These are phyloP conservation scores for Drosophila lacicola DNA, from an alignment of 2,888 invertebrate species.

Conservation along the genomic window DNA sequence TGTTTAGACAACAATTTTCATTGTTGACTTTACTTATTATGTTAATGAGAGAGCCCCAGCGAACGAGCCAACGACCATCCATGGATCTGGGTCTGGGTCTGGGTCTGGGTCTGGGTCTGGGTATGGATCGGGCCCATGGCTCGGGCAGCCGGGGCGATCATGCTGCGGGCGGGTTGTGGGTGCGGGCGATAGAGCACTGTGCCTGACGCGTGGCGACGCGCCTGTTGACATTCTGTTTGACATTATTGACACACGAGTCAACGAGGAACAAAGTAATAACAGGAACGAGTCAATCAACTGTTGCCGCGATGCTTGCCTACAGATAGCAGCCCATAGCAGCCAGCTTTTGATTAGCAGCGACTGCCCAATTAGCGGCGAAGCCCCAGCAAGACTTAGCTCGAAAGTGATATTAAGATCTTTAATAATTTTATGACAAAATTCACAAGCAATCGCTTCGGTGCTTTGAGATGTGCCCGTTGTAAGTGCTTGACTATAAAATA, in stretches of 20 bases:
- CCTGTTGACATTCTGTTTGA: slow-evolving; percentile 76
- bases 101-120: slow-evolving; percentile 16
- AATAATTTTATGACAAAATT: slow-evolving; percentile 59
- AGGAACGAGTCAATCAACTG: slow-evolving; percentile 41
- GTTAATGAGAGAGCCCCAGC: slow-evolving; percentile 70
- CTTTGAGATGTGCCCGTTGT: too few relatives aligned
- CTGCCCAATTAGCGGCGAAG: slow-evolving; percentile 54
- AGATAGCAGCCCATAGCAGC: slow-evolving; percentile 24
- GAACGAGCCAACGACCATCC: slow-evolving; percentile 20
- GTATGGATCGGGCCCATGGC: not conserved
- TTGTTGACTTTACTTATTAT: slow-evolving; percentile 81
- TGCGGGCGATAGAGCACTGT: slow-evolving; percentile 33
- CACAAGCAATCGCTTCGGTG: not conserved
- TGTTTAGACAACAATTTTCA: slow-evolving; percentile 79
- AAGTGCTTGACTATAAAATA: not conserved
- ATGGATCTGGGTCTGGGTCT: slow-evolving; percentile 19
- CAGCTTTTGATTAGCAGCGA: slow-evolving; percentile 37
- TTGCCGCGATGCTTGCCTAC: slow-evolving; percentile 17
- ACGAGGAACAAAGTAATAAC: slow-evolving; percentile 17
- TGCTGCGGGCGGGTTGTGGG: slow-evolving; percentile 24
- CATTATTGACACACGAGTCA: slow-evolving; percentile 79
- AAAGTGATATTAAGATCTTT: slow-evolving; percentile 59
- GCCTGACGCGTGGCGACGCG: slow-evolving; percentile 72
- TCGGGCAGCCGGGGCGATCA: slow-evolving; percentile 35
- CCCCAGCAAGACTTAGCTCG: slow-evolving; percentile 31